phyloP scores from a whole-genome alignment of 2,113 vertebrate species.

The Meles meles region DNA sequence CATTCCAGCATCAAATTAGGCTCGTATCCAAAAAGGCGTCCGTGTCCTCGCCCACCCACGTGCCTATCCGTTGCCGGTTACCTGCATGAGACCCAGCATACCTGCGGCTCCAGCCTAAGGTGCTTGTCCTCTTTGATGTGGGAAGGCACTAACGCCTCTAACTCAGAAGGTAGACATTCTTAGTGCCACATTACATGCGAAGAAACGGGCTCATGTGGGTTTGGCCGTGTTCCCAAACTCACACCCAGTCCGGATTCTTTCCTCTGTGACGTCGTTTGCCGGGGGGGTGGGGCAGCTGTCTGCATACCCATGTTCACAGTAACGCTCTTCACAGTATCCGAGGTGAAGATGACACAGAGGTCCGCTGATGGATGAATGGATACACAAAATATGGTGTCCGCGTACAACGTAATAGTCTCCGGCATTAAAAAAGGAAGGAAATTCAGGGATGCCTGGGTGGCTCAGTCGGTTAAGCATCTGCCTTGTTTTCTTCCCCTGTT shows the following conservation, averaged over 20 bases:
- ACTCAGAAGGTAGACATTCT: not conserved
- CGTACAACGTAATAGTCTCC: too few species aligned
- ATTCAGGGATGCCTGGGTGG: too few species aligned
- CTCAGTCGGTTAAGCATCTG: too few species aligned
- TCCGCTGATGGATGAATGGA: too few species aligned
- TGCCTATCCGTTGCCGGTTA: not conserved
- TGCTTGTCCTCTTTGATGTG: not conserved
- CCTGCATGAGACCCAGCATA: not conserved
- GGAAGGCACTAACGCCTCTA: not conserved
- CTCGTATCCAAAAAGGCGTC: not conserved
- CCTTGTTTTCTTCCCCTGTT: not conserved
- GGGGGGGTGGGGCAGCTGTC: too few species aligned
- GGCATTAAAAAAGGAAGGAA: too few species aligned
- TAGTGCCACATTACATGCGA: not conserved
- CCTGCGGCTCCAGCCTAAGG: not conserved
- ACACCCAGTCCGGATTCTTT: not conserved
- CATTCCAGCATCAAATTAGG: not conserved
- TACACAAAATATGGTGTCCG: too few species aligned
- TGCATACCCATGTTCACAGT: too few species aligned
- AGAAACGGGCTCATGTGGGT: not conserved
- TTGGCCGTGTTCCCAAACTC: not conserved
- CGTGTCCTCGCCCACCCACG: fast-evolving
- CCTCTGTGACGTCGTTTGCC: not conserved
- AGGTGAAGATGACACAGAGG: too few species aligned
- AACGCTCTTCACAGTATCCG: too few species aligned